phyloP scores from a whole-genome alignment of 2,113 vertebrate genomes.

The Trogon surrucura region DNA sequence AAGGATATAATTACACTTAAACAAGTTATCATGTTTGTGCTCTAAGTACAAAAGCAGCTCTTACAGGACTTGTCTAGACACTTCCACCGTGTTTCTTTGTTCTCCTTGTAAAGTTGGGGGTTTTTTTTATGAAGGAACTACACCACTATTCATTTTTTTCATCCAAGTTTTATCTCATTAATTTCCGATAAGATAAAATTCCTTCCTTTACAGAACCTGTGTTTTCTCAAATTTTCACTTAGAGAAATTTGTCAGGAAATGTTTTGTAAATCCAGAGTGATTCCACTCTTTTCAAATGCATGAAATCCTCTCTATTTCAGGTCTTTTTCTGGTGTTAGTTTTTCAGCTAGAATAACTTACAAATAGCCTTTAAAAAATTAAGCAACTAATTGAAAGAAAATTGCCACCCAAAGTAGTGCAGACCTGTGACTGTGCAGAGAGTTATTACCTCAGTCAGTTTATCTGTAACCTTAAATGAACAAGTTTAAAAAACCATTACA shows the following conservation, averaged over 20 bases:
- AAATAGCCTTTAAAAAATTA: neutral
- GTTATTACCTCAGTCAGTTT: neutral
- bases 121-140: neutral
- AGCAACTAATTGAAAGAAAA: neutral
- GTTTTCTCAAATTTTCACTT: neutral
- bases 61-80: neutral
- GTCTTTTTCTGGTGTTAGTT: neutral
- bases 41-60: conserved; percentile 7
- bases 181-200: neutral
- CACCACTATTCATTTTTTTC: neutral
- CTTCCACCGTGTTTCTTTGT: conserved; percentile 1
- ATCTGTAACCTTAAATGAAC: neutral
- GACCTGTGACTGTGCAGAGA: neutral
- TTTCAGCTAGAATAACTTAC: neutral
- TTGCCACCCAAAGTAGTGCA: neutral
- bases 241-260: neutral
- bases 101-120: neutral
- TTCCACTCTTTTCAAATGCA: neutral
- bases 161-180: neutral
- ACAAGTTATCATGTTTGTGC: neutral
- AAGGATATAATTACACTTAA: conserved; percentile 35
- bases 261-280: neutral
- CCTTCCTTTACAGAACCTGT: neutral
- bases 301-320: neutral
- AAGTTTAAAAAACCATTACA: neutral